Evolutionary conservation across 2,888 invertebrate species (phyloP).

Genomic region (Clepsis dumicolana): DNA sequence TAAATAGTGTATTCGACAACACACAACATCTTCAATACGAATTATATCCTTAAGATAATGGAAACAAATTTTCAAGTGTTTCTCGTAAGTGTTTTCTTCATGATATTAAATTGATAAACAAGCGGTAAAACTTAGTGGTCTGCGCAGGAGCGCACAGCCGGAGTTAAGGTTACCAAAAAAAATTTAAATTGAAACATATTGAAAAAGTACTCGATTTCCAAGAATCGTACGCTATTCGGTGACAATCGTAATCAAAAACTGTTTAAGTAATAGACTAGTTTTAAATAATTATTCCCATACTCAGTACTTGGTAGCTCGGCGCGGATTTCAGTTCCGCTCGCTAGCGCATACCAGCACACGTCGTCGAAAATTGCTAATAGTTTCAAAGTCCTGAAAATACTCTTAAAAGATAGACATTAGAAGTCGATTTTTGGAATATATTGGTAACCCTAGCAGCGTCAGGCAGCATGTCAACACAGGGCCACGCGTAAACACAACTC

Average conservation of each 20-base stretch:
- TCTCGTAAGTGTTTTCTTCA: slow-evolving; percentile 4
- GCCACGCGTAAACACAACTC: slow-evolving; percentile 67
- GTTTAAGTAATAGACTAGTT: too few species aligned
- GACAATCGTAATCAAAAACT: too few species aligned
- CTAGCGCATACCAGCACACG: too few species aligned
- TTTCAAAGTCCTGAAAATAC: too few species aligned
- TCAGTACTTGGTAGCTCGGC: too few species aligned
- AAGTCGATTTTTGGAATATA: not conserved
- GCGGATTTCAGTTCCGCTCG: too few species aligned
- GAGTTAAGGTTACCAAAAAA: not conserved
- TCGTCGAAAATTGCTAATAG: too few species aligned
- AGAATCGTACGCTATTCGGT: too few species aligned
- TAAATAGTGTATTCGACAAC: too few species aligned
- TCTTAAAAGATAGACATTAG: too few species aligned
- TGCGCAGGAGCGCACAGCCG: slow-evolving; percentile 16
- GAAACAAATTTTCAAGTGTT: not conserved
- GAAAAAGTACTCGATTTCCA: not conserved
- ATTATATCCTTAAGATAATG: not conserved
- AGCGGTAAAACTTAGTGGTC: slow-evolving; percentile 25
- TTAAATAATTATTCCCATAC: too few species aligned
- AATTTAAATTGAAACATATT: not conserved
- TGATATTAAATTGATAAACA: slow-evolving; percentile 25
- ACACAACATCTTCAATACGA: not conserved
- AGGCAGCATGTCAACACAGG: slow-evolving; percentile 46
- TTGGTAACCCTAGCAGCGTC: not conserved